phyloP scores from a whole-genome alignment of 1,140 invertebrate genomes.

The Rhyzopertha dominica region DNA sequence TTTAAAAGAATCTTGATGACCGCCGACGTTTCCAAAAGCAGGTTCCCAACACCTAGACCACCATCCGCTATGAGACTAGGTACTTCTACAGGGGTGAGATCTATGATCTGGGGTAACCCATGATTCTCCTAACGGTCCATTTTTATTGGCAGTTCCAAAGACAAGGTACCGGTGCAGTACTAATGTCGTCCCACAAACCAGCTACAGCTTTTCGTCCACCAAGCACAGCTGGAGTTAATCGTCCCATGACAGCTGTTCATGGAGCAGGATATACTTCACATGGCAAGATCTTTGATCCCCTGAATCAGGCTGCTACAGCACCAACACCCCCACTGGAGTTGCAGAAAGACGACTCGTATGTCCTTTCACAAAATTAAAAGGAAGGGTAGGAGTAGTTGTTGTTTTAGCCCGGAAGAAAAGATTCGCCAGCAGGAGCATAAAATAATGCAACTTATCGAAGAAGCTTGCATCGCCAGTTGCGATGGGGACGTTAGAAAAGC shows the following conservation, averaged over 20 bases:
- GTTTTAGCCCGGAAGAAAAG: conserved; percentile 74
- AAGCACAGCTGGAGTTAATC: conserved; percentile 32
- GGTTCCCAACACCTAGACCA: too few species aligned
- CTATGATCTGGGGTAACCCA: too few species aligned
- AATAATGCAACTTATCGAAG: conserved; percentile 80
- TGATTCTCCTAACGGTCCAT: neutral
- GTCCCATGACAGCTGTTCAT: conserved; percentile 93
- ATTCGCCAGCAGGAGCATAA: conserved; percentile 74
- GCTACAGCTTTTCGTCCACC: conserved; percentile 35
- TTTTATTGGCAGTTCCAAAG: conserved; percentile 8
- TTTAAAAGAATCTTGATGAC: too few species aligned
- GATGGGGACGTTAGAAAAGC: conserved; percentile 49
- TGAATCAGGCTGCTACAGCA: conserved; percentile 61
- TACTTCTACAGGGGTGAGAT: too few species aligned
- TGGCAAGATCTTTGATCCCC: conserved; percentile 69
- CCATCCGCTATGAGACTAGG: too few species aligned
- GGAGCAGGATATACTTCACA: conserved; percentile 85
- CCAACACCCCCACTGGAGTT: conserved; percentile 55
- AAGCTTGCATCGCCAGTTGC: conserved; percentile 64
- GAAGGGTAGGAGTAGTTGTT: neutral
- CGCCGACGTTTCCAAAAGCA: too few species aligned
- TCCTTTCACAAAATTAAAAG: conserved; percentile 10
- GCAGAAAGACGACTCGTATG: conserved; percentile 71
- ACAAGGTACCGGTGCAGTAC: conserved; percentile 22
- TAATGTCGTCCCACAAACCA: too few species aligned